Percentiles rank a stretch among this genome's conserved stretches.
Evolutionary conservation across 2,797 vertebrate genomes (phyloP).

Genomic region (Micrastur ruficollis): DNA sequence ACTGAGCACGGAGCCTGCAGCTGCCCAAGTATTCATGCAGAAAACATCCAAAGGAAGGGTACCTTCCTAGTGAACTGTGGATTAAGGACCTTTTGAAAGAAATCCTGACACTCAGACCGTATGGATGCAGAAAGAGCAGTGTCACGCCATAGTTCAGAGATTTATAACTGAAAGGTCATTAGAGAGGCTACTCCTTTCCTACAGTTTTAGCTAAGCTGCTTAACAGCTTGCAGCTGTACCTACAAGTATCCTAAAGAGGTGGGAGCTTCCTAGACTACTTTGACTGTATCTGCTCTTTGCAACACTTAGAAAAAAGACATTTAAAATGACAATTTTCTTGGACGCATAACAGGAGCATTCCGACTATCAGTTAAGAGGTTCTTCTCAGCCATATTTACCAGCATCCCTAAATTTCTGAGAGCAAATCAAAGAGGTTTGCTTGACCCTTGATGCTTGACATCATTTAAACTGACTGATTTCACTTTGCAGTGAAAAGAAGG

Average conservation of each 20-base stretch:
- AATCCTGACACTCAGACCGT: background rate
- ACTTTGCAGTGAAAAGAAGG: background rate
- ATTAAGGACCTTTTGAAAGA: background rate
- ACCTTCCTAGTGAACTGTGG: background rate
- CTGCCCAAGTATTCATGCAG: background rate
- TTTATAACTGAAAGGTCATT: background rate
- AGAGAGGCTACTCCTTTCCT: background rate
- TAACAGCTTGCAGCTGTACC: background rate
- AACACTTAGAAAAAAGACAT: background rate
- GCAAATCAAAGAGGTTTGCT: background rate
- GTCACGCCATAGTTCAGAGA: background rate
- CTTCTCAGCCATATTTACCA: background rate
- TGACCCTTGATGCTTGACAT: background rate
- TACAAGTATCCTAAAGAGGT: background rate
- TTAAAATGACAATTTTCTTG: background rate
- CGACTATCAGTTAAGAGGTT: background rate
- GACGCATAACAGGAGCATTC: background rate
- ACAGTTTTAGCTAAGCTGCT: background rate
- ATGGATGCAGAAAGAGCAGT: background rate
- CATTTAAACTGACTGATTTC: background rate
- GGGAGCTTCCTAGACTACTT: background rate
- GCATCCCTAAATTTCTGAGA: background rate
- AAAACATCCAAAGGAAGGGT: background rate
- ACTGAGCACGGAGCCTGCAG: background rate
- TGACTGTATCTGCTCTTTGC: background rate